Conservation (phyloP, 2,888 invertebrate genomes). For the Hedya salicella region DNA sequence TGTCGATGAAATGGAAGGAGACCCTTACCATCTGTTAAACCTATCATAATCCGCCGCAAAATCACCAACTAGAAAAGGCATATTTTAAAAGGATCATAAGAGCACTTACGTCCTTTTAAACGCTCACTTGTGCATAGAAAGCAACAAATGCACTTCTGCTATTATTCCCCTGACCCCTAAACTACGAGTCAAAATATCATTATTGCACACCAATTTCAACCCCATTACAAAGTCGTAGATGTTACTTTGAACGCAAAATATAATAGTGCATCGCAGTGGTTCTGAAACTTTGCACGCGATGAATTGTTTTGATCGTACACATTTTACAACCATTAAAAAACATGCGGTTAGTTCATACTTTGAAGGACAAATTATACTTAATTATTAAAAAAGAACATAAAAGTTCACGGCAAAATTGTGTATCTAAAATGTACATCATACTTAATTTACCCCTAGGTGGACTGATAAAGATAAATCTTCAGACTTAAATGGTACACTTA, state of each 20-base stretch:
- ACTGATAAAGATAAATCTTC: no score
- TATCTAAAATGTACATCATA: no score
- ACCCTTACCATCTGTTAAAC: constrained; percentile 22
- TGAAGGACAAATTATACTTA: no score
- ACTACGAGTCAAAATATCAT: not conserved
- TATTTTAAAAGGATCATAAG: not conserved
- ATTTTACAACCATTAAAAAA: no score
- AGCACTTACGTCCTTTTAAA: constrained; percentile 12
- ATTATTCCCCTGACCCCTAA: constrained; percentile 26
- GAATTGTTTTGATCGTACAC: no score
- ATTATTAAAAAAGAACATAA: no score
- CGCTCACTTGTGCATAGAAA: not conserved
- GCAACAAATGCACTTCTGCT: constrained; percentile 18
- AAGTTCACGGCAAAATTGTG: no score
- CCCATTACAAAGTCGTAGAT: not conserved
- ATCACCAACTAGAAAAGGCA: not conserved
- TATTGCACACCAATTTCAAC: not conserved
- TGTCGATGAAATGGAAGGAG: no score
- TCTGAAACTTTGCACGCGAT: no score
- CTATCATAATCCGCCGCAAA: constrained; percentile 29
- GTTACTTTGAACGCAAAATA: not conserved
- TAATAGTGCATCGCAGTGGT: not conserved
- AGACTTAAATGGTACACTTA: no score
- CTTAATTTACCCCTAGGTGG: no score
- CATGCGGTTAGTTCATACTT: no score